phyloP scores from a whole-genome alignment of 2,888 invertebrate genomes.

The Hetaerina titia region DNA sequence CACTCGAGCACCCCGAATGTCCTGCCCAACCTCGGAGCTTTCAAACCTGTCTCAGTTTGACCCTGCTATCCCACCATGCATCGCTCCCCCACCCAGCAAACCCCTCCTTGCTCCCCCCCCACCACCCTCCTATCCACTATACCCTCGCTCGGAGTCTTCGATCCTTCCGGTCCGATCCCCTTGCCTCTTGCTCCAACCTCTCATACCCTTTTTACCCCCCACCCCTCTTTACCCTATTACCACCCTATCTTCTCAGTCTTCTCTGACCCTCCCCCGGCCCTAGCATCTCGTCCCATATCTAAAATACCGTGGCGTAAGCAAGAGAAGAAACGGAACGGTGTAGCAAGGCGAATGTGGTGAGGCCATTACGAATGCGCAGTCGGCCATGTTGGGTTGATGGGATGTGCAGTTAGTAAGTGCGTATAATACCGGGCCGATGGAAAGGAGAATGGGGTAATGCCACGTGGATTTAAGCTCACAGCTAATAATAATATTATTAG shows the following conservation, averaged over 20 bases:
- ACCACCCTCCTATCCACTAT: not conserved
- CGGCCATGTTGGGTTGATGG: not conserved
- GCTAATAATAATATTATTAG: no score
- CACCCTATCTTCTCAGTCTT: no score
- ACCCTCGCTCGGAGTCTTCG: not conserved
- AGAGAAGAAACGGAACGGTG: not conserved
- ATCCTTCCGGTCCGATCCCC: constrained; percentile 24
- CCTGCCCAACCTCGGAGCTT: not conserved
- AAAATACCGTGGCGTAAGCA: not conserved
- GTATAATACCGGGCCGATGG: no score
- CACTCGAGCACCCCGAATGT: not conserved
- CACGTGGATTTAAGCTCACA: no score
- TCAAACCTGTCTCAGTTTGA: not conserved
- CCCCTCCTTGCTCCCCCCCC: not conserved
- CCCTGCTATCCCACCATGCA: not conserved
- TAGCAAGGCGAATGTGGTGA: not conserved
- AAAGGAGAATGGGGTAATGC: no score
- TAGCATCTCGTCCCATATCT: not conserved
- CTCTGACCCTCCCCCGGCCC: no score
- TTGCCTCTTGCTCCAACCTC: not conserved
- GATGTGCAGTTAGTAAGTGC: no score
- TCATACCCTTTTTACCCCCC: not conserved
- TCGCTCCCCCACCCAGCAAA: not conserved
- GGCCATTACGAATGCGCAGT: not conserved
- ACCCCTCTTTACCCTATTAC: constrained; percentile 39